Percentiles rank a stretch among this genome's conserved stretches.
phyloP scores from a whole-genome alignment of 2,113 vertebrate genomes.

The Phylloscopus whistleri region DNA sequence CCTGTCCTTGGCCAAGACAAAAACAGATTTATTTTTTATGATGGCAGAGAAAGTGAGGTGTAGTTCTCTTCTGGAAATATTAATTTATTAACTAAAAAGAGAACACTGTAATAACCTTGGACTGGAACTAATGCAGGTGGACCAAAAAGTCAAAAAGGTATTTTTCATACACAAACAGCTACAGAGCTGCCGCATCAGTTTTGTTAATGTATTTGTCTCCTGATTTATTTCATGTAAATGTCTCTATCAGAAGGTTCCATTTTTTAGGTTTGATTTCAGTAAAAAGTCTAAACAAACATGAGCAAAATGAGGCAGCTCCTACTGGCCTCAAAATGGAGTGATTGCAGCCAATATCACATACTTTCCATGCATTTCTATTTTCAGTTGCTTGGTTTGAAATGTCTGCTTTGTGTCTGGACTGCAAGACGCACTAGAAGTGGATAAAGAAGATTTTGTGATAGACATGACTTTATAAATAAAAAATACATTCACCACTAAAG shows the following conservation, averaged over 20 bases:
- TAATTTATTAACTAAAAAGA: neutral
- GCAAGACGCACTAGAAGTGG: neutral
- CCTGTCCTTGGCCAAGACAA: neutral
- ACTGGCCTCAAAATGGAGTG: neutral
- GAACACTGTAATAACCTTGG: neutral
- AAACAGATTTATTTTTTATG: neutral
- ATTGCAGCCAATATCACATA: neutral
- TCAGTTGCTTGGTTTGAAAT: neutral
- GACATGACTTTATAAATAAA: neutral
- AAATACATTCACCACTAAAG: neutral
- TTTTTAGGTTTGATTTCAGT: neutral
- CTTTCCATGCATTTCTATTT: neutral
- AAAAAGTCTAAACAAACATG: neutral
- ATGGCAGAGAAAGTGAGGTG: neutral
- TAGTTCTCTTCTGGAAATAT: neutral
- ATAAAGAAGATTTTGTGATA: neutral
- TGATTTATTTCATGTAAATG: neutral
- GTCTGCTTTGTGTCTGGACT: neutral
- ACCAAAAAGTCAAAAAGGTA: neutral
- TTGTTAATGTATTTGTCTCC: neutral
- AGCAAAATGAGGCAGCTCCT: neutral
- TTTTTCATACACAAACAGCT: neutral
- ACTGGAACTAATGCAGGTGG: neutral
- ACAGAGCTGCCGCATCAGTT: neutral
- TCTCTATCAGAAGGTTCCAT: neutral